Percentiles rank a stretch among this genome's conserved stretches.
Conservation (phyloP, 1,140 invertebrate genomes). For the Drosophila simulans region DNA sequence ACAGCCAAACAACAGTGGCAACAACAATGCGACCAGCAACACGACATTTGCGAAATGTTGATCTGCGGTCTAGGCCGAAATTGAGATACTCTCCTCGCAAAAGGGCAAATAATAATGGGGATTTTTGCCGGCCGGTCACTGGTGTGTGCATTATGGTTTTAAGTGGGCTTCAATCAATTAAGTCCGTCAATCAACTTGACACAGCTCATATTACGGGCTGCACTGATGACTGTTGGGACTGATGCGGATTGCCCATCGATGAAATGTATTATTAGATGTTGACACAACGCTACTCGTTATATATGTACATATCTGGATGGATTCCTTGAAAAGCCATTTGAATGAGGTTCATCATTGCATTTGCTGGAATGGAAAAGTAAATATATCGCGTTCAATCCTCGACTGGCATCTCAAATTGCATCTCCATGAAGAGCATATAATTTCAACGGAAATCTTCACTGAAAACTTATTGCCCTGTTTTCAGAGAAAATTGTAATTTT, state of each 20-base stretch:
- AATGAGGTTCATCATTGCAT: neutral
- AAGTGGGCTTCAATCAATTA: constrained; percentile 32
- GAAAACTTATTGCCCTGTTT: neutral
- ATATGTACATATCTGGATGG: neutral
- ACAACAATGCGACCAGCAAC: constrained; percentile 39
- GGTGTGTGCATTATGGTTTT: constrained; percentile 20
- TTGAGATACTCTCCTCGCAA: constrained; percentile 41
- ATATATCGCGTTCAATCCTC: too few relatives aligned
- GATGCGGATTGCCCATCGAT: neutral
- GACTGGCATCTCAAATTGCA: neutral
- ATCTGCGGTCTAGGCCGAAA: constrained; percentile 41
- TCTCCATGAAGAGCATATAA: neutral
- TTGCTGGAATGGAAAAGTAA: too few relatives aligned
- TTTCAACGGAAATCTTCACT: neutral
- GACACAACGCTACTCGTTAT: neutral
- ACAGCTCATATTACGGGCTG: constrained; percentile 15
- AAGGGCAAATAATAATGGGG: constrained; percentile 23
- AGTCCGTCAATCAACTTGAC: constrained; percentile 21
- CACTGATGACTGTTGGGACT: too few relatives aligned
- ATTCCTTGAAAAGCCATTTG: neutral
- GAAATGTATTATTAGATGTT: neutral
- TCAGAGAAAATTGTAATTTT: constrained; percentile 6
- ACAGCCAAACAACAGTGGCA: constrained; percentile 71
- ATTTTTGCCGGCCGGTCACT: constrained; percentile 2
- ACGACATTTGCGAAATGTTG: constrained; percentile 33